These are phyloP conservation scores for Palythoa grandis DNA, from an alignment of 92 coral and sea anemone species.

Conservation along the genomic window DNA sequence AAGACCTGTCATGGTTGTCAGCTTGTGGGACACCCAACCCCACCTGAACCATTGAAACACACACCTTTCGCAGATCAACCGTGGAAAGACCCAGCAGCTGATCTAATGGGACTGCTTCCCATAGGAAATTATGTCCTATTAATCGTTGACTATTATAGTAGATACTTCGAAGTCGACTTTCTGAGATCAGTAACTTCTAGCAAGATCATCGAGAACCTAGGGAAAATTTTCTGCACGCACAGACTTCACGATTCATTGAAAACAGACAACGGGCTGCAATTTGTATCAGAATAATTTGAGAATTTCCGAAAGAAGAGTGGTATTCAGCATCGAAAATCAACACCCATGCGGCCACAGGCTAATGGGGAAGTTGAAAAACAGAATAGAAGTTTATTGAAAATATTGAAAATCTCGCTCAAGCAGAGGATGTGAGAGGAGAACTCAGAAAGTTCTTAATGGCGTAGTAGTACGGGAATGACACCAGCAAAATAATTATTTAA, in stretches of 20 bases:
- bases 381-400: background rate
- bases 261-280: background rate
- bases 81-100: too few relatives aligned
- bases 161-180: background rate
- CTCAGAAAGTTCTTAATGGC: background rate
- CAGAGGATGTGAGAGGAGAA: background rate
- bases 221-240: background rate
- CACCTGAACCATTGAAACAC: too few relatives aligned
- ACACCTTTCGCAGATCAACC: too few relatives aligned
- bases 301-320: background rate
- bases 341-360: background rate
- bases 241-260: background rate
- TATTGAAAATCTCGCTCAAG: background rate
- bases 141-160: background rate
- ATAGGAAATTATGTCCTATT: background rate
- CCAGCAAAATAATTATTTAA: conserved; percentile 18
- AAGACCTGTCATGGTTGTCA: too few relatives aligned
- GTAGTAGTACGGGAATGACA: background rate
- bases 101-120: too few relatives aligned
- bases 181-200: background rate
- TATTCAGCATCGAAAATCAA: background rate
- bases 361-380: background rate
- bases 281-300: background rate
- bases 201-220: background rate
- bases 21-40: too few relatives aligned